Conservation (phyloP, 2,797 vertebrate species). For the Pipistrellus kuhlii region DNA sequence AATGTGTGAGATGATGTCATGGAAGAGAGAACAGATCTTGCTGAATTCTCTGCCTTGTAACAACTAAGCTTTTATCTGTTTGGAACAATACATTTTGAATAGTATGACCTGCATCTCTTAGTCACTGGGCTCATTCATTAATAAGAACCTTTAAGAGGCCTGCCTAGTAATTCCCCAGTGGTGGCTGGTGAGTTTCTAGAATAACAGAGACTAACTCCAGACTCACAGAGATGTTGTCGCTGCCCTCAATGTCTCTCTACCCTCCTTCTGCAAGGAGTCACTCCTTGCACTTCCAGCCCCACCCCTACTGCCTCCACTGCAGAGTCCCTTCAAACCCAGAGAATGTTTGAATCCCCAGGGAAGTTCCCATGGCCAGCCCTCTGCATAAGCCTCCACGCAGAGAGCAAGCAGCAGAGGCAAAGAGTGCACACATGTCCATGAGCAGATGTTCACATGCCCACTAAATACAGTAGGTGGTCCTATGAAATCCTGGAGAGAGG, state of each 20-base stretch:
- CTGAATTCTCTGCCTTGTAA: background rate
- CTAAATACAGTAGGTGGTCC: background rate
- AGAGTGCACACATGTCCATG: accelerated
- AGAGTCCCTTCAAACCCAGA: background rate
- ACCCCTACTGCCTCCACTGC: background rate
- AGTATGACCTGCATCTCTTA: background rate
- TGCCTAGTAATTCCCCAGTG: background rate
- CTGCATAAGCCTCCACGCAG: background rate
- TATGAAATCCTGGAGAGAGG: background rate
- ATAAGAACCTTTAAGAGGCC: background rate
- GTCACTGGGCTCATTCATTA: background rate
- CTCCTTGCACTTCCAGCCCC: background rate
- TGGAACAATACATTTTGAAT: background rate
- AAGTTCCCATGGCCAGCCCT: background rate
- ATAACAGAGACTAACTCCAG: background rate
- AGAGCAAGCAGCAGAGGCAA: background rate
- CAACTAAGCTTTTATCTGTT: background rate
- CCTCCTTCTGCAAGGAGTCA: background rate
- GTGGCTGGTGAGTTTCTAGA: background rate
- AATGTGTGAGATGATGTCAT: background rate
- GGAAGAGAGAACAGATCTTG: background rate
- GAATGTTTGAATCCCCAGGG: background rate
- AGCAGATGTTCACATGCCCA: background rate
- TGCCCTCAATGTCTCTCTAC: background rate
- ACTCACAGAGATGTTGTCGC: background rate